A percentile compares a stretch with the other conserved stretches of the same genome.
Evolutionary conservation across 1,140 invertebrate genomes (phyloP).

Genomic region (Dysdera silvatica): DNA sequence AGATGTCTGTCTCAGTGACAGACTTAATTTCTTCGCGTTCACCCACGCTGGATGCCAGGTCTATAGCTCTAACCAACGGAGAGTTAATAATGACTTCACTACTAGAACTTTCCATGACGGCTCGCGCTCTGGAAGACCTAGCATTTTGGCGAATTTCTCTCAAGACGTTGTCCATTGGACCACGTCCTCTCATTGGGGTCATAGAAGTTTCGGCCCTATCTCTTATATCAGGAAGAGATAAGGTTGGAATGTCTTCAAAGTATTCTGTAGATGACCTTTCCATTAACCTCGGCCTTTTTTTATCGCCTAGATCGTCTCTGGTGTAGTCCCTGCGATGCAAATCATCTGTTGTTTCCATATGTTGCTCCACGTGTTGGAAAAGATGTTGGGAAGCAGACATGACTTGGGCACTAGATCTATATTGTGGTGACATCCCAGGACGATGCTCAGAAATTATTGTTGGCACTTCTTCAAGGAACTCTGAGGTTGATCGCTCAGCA

Average conservation of each 20-base stretch:
- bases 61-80: conserved; percentile 20
- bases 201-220: conserved; percentile 2
- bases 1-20: conserved; percentile 31
- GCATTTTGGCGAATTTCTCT: conserved; percentile 17
- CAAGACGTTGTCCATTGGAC: conserved; percentile 18
- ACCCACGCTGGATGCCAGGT: conserved; percentile 10
- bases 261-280: conserved; percentile 17
- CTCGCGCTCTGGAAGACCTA: conserved; percentile 1
- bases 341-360: conserved; percentile 9
- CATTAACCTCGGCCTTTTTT: conserved; percentile 5
- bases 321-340: conserved; percentile 9
- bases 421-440: conserved; percentile 6
- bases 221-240: conserved; percentile 14
- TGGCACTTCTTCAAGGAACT: conserved; percentile 32
- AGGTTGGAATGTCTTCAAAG: conserved; percentile 11
- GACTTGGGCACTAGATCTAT: conserved; percentile 11
- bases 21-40: conserved; percentile 32
- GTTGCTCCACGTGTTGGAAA: conserved; percentile 13
- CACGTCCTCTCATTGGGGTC: conserved; percentile 11
- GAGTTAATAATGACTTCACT: conserved; percentile 24
- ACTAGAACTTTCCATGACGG: background rate
- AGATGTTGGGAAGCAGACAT: conserved; percentile 13
- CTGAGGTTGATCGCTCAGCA: conserved; percentile 28
- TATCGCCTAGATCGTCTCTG: conserved; percentile 7
- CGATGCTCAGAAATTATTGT: conserved; percentile 11